Base-by-base conservation (phyloP, 2,888 invertebrate genomes). In the Bombyx huttoni region DNA sequence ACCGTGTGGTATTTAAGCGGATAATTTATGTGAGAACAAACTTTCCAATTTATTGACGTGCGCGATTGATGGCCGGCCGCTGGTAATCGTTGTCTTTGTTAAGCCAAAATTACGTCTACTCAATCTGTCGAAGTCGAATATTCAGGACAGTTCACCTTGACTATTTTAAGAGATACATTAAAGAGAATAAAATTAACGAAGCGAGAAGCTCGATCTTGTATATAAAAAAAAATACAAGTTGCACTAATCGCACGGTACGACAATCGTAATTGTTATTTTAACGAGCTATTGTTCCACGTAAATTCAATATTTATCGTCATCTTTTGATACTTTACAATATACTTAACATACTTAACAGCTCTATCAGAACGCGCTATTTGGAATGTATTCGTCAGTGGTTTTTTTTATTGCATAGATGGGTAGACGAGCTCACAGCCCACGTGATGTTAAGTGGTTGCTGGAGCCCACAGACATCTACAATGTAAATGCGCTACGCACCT, bases 221-320 rank as follows among this genome's bases (percentile, higher is more conserved):
- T 24, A 49, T 24, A 13, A 35, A 1, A 40, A 40, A 40, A 40
- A 12, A 46, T 8, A 50, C 50, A 46, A 50, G 13, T 33, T 48
- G 8, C 10, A 47, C 13, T 50, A 52, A 50, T 24, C 40, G 47
- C 49, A 52, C 49, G 34, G n/a, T 47, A 48, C 34, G 13, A 13
- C 13, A 47, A 52, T 52, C 45, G 48, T 40, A 46, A 33, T 50
- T 46, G 47, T 50, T 50, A 34, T 47, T 52, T 52, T 52, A 48
- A 52, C 47, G 52, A 50, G 35, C 52, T 50, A 52, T 52, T 52
- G 50, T 50, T 52, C 34, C 7, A 46, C 47, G 33, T 14, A 50
- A 50, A 50, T 47, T 48, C 8, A 47, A 47, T 50, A 35, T 48
- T 50, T 48, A 52, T 8, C 13, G 46, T 13, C 40, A 40, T 40